phyloP scores from a whole-genome alignment of 2,113 vertebrate genomes.

The Trogon melanurus region DNA sequence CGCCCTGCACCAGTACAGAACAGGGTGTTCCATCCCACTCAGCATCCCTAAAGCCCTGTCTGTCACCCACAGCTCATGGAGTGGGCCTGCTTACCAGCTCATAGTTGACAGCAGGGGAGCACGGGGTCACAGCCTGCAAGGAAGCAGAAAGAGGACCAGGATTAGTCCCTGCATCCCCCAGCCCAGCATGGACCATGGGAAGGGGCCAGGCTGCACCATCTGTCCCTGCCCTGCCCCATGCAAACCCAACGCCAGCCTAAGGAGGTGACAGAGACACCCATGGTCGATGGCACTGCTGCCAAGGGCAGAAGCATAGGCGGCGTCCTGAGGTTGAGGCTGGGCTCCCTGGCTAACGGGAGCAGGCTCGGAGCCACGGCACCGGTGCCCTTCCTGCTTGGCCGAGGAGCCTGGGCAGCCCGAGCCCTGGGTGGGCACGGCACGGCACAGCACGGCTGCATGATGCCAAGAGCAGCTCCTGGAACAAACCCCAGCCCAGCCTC shows the following conservation, averaged over 20 bases:
- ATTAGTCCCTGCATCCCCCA: background rate
- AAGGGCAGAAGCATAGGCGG: background rate
- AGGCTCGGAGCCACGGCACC: accelerated
- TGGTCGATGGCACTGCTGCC: background rate
- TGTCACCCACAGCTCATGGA: background rate
- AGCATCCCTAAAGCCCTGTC: background rate
- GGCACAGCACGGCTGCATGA: accelerated
- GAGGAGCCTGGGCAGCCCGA: background rate
- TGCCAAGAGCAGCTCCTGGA: constrained; percentile 45
- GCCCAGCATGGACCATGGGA: background rate
- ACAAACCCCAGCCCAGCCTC: constrained; percentile 40
- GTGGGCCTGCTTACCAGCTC: constrained; percentile 82
- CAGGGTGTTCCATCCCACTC: background rate
- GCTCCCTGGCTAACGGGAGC: background rate
- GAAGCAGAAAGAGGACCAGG: constrained; percentile 8
- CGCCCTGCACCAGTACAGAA: background rate
- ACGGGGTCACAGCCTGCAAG: constrained; percentile 85
- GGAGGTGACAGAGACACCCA: background rate
- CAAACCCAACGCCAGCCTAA: background rate
- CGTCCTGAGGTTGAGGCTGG: background rate
- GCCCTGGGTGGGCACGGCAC: background rate
- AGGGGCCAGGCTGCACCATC: background rate
- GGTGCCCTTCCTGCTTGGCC: background rate
- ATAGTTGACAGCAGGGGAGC: constrained; percentile 85
- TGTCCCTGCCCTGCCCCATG: accelerated